A percentile compares a stretch with the other conserved stretches of the same genome.
These are phyloP conservation scores for Drosophila azteca DNA, from an alignment of 1,140 invertebrate species.

Conservation along the genomic window DNA sequence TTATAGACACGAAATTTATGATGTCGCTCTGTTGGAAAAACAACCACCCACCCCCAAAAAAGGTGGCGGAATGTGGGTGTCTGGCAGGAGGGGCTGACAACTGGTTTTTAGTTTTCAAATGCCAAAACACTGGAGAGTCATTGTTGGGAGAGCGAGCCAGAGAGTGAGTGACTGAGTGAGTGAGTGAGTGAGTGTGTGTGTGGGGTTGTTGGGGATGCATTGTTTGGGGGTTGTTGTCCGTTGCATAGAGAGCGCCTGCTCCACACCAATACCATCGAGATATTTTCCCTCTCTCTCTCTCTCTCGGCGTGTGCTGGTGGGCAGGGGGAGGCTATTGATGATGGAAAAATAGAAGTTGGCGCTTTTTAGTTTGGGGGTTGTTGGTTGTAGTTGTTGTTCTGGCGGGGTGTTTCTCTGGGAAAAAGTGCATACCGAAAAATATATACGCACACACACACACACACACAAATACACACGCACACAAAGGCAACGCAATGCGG, in stretches of 20 bases:
- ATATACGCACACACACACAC: conserved; percentile 63
- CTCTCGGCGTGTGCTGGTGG: conserved; percentile 16
- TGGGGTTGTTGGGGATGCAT: conserved; percentile 36
- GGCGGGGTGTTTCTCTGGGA: conserved; percentile 76
- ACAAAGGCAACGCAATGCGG: conserved; percentile 58
- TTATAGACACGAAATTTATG: conserved; percentile 82
- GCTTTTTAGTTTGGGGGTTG: conserved; percentile 76
- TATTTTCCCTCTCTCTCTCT: neutral
- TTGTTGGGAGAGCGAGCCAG: conserved; percentile 34
- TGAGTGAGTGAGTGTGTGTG: conserved; percentile 7
- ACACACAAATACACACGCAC: conserved; percentile 28
- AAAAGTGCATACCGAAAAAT: conserved; percentile 81
- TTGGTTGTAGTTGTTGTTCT: conserved; percentile 40
- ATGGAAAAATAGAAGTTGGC: conserved; percentile 82
- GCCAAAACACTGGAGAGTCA: conserved; percentile 68
- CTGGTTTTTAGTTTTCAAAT: conserved; percentile 73
- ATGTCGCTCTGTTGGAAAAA: conserved; percentile 68
- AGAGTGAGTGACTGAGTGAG: neutral
- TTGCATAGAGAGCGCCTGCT: conserved; percentile 78
- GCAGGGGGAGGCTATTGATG: conserved; percentile 67
- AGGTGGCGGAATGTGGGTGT: conserved; percentile 6
- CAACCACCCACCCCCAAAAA: conserved; percentile 60
- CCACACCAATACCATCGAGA: conserved; percentile 59
- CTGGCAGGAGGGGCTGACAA: conserved; percentile 19
- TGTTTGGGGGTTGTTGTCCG: conserved; percentile 52